Base-by-base conservation (phyloP, 2,888 invertebrate species). In the Ischnus inquisitorius region DNA sequence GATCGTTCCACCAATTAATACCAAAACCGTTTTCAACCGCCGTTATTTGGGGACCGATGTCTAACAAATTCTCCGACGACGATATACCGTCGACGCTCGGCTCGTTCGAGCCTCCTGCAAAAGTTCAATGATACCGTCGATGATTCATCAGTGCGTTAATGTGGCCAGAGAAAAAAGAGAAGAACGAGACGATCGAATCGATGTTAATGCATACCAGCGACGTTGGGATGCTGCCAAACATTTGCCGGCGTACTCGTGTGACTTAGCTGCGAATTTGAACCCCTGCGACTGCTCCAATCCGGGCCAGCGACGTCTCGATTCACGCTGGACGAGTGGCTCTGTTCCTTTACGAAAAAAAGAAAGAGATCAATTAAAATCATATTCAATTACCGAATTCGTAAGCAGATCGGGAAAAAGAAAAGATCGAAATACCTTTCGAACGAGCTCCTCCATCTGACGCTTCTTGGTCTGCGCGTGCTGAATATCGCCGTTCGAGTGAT, bases 381-480 rank as follows among this genome's bases (percentile, higher is more conserved):
- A 54, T 54, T 25, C 19, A 25, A 51, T 54, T 14, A 64, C 16
- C 25, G 19, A 69, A 74, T 51, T 67, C 25, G 28, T 54, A 3
- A 41, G 43, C 19, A 16, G 10, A 3, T 22, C 39, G 62, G n/a
- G 34, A 8, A 34, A 34, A 69, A 72, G 65, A 79, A 75, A 48
- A 64, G 51, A 75, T 68, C 39, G 74, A 4, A 8, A 48, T 64
- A 90, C 96, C 91, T 96, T 96, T 85, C 95, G 95, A 92, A 96
- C 95, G 62, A 96, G 93, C 76, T 95, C 95, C 88, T 96, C 96
- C 2, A 96, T 93, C 87, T 96, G 96, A 12, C 95, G 93, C 89
- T 95, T 95, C 90, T 96, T 96, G 57, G 74, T 80, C 34, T 84
- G 82, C 8, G 71, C 76, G 22, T 90, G 89, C 68, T 89, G 89